A percentile compares a stretch with the other conserved stretches of the same genome.
Conservation (phyloP, 2,888 invertebrate genomes). For the Netelia melanura region DNA sequence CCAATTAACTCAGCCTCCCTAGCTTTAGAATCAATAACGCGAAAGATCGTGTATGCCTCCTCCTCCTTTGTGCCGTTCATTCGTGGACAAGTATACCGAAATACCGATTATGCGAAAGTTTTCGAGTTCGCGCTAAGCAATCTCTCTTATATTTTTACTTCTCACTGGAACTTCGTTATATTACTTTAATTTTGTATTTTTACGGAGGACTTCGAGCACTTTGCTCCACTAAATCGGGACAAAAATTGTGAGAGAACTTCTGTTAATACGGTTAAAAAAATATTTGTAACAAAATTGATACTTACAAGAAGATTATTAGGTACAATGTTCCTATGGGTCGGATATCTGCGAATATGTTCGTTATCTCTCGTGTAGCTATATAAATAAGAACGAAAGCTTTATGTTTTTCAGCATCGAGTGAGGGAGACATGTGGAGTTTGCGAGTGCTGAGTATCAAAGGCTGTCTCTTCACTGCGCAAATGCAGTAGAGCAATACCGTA, state of each 20-base stretch:
- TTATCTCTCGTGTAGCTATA: not conserved
- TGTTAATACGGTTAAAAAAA: no score
- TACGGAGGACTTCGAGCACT: no score
- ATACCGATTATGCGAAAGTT: not conserved
- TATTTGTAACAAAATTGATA: no score
- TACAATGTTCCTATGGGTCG: not conserved
- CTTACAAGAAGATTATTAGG: not conserved
- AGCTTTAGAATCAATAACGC: conserved; percentile 49
- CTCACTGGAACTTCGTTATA: no score
- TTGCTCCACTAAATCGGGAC: no score
- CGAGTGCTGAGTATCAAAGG: not conserved
- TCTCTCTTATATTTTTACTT: no score
- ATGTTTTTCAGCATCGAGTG: not conserved
- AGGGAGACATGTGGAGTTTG: not conserved
- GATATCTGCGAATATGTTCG: not conserved
- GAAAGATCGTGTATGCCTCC: conserved; percentile 9
- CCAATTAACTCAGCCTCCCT: conserved; percentile 40
- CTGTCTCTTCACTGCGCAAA: not conserved
- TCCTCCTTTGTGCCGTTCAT: not conserved
- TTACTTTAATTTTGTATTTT: no score
- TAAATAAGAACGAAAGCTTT: not conserved
- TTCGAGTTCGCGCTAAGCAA: not conserved
- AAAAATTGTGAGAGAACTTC: no score
- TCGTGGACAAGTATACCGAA: no score
- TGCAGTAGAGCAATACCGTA: conserved; percentile 41